Evolutionary conservation across 2,888 invertebrate species (phyloP).

Genomic region (Helobdella robusta): DNA sequence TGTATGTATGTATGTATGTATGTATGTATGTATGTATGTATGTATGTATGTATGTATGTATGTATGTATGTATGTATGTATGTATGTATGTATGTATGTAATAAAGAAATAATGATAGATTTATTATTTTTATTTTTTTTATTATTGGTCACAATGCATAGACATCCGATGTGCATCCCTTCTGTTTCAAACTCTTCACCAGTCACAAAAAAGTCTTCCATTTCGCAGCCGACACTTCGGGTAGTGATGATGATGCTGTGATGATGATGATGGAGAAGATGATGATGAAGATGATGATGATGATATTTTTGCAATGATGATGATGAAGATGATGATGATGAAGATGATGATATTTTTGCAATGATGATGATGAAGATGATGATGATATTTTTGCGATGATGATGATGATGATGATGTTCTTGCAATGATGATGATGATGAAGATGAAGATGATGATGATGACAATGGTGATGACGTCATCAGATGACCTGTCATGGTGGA

Average conservation of each 20-base stretch:
- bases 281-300: background rate
- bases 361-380: background rate
- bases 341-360: background rate
- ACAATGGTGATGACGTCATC: background rate
- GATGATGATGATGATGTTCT: no score
- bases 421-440: background rate
- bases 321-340: background rate
- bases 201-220: constrained; percentile 40
- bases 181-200: constrained; percentile 42
- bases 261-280: background rate
- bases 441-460: background rate
- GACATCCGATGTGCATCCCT: constrained; percentile 34
- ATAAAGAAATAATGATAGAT: no score
- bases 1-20: no score
- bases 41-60: no score
- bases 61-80: no score
- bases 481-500: constrained; percentile 46
- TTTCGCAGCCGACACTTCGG: constrained; percentile 19
- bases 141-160: background rate
- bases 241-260: constrained; percentile 27
- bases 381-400: background rate
- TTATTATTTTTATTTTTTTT: no score
- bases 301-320: background rate
- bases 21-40: no score
- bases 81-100: no score